Evolutionary conservation across 2,113 vertebrate species (phyloP).

Genomic region (Halichoeres trimaculatus): DNA sequence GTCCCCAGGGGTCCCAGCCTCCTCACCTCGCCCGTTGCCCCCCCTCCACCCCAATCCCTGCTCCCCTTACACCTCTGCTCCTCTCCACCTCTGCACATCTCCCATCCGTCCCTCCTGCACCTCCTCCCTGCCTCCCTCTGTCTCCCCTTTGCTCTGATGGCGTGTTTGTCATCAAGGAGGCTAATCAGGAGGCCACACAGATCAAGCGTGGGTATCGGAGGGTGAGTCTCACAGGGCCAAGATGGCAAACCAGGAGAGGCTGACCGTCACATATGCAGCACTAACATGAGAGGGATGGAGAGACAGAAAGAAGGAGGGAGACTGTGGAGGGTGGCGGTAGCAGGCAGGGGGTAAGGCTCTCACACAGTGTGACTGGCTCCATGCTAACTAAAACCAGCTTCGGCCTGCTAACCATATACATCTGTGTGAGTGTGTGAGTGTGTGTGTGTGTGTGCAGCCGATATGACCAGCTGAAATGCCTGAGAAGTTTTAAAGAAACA

Average conservation of each 20-base stretch:
- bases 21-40: constrained; percentile 79
- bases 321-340: constrained; percentile 78
- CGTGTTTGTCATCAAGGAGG: constrained; percentile 79
- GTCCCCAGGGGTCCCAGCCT: constrained; percentile 83
- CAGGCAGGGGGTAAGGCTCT: constrained; percentile 79
- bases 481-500: constrained; percentile 74
- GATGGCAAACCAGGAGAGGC: constrained; percentile 32
- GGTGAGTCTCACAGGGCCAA: constrained; percentile 3
- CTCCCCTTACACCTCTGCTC: constrained; percentile 49
- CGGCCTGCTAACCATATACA: constrained; percentile 78
- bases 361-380: constrained; percentile 83
- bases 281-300: constrained; percentile 44
- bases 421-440: constrained; percentile 65
- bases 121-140: constrained; percentile 63
- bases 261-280: constrained; percentile 49
- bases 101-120: constrained; percentile 42
- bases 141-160: constrained; percentile 77
- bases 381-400: constrained; percentile 83
- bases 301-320: constrained; percentile 50
- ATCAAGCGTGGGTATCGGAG: constrained; percentile 49
- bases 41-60: background rate
- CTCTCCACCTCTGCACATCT: constrained; percentile 53
- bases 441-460: constrained; percentile 67
- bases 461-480: constrained; percentile 72
- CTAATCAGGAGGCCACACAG: constrained; percentile 76